These are phyloP conservation scores for Parnassius mnemosyne DNA, from an alignment of 2,888 invertebrate genomes.

Conservation along the genomic window DNA sequence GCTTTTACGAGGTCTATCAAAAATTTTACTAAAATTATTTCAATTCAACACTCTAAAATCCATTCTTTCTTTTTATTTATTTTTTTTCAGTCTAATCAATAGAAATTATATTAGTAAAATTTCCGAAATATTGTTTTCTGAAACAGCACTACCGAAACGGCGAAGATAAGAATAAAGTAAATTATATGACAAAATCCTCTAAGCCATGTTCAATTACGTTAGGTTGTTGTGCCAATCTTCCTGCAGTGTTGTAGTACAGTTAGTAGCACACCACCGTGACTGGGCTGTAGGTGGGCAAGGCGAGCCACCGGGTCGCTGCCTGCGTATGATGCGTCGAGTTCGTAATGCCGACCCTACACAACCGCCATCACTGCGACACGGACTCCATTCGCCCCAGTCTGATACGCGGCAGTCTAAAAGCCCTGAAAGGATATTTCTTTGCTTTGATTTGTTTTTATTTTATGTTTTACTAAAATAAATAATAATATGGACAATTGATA, in stretches of 20 bases:
- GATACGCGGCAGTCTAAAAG: constrained; percentile 91
- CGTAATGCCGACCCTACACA: constrained; percentile 94
- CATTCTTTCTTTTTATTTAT: neutral
- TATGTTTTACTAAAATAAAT: neutral
- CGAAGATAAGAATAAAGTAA: constrained; percentile 15
- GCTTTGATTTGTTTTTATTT: neutral
- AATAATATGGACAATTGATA: too few relatives aligned
- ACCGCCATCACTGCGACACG: constrained; percentile 93
- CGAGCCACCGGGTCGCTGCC: constrained; percentile 88
- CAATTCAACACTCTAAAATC: constrained; percentile 2
- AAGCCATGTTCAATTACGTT: constrained; percentile 51
- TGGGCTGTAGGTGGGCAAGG: constrained; percentile 91
- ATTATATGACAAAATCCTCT: constrained; percentile 24
- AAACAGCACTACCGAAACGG: constrained; percentile 3
- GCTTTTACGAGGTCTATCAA: constrained; percentile 15
- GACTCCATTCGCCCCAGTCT: constrained; percentile 93
- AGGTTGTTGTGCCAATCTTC: constrained; percentile 70
- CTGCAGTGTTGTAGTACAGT: constrained; percentile 53
- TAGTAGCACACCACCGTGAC: constrained; percentile 93
- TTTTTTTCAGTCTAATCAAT: constrained; percentile 2
- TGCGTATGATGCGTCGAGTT: constrained; percentile 87
- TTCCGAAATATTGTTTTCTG: neutral
- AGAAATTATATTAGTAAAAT: constrained; percentile 18
- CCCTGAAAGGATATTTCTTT: constrained; percentile 39
- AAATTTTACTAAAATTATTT: constrained; percentile 27